These are phyloP conservation scores for Globicephala melas DNA, from an alignment of 2,113 vertebrate genomes.

Conservation along the genomic window DNA sequence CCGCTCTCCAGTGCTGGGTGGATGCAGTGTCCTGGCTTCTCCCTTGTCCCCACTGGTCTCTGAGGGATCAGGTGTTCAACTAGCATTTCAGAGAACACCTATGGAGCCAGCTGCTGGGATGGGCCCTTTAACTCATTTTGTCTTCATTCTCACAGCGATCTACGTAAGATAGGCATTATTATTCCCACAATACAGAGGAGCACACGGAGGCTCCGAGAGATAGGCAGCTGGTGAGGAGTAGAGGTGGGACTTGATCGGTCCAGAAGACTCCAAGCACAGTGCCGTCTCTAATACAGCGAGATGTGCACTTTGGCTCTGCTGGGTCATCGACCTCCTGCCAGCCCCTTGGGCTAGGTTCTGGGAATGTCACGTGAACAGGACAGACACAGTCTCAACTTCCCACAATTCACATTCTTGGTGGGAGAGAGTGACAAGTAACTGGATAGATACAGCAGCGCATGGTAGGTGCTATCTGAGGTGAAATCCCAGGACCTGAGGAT, in stretches of 20 bases:
- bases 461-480: background rate
- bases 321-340: background rate
- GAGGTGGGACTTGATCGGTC: background rate
- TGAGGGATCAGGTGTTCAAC: background rate
- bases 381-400: background rate
- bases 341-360: background rate
- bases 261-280: background rate
- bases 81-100: background rate
- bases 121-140: background rate
- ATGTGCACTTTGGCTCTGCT: background rate
- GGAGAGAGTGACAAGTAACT: background rate
- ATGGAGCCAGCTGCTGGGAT: background rate
- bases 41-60: background rate
- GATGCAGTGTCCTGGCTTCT: background rate
- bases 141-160: background rate
- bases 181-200: background rate
- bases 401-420: background rate
- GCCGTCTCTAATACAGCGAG: background rate
- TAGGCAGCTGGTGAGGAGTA: background rate
- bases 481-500: background rate
- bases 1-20: background rate
- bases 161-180: background rate
- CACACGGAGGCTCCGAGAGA: background rate
- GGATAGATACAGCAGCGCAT: background rate
- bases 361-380: background rate